A percentile compares a stretch with the other conserved stretches of the same genome.
Conservation (phyloP, 1,140 invertebrate species). For the Drosophila chauvacae region DNA sequence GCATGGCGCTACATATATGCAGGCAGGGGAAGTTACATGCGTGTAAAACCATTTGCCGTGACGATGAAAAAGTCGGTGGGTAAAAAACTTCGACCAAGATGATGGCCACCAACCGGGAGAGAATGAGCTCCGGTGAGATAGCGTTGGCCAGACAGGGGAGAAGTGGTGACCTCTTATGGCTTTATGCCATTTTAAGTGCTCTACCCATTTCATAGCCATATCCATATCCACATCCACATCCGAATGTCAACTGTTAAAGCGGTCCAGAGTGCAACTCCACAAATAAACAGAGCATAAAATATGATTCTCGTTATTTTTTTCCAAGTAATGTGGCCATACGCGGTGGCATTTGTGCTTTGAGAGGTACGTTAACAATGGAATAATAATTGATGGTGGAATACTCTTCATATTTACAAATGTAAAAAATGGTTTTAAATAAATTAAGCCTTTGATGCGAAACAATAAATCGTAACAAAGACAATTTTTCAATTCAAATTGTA, state of each 20-base stretch:
- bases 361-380: slow-evolving; percentile 21
- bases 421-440: slow-evolving; percentile 8
- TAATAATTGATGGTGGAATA: slow-evolving; percentile 23
- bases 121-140: slow-evolving; percentile 30
- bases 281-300: slow-evolving; percentile 80
- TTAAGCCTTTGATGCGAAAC: slow-evolving; percentile 5
- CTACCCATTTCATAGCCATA: slow-evolving; percentile 60
- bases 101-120: slow-evolving; percentile 24
- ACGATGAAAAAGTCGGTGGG: slow-evolving; percentile 32
- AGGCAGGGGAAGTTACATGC: slow-evolving; percentile 30
- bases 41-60: slow-evolving; percentile 61
- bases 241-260: slow-evolving; percentile 69
- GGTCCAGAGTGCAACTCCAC: slow-evolving; percentile 32
- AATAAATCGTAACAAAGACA: not conserved
- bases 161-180: slow-evolving; percentile 48
- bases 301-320: slow-evolving; percentile 61
- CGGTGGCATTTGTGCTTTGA: not conserved
- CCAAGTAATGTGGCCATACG: slow-evolving; percentile 14
- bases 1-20: slow-evolving; percentile 11
- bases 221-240: slow-evolving; percentile 47
- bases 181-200: slow-evolving; percentile 79
- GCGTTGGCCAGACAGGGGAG: slow-evolving; percentile 16
- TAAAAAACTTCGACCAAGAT: slow-evolving; percentile 42
- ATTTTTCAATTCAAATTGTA: not conserved
- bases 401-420: slow-evolving; percentile 17